phyloP scores from a whole-genome alignment of 2,797 vertebrate genomes.

The Distichodus sexfasciatus region DNA sequence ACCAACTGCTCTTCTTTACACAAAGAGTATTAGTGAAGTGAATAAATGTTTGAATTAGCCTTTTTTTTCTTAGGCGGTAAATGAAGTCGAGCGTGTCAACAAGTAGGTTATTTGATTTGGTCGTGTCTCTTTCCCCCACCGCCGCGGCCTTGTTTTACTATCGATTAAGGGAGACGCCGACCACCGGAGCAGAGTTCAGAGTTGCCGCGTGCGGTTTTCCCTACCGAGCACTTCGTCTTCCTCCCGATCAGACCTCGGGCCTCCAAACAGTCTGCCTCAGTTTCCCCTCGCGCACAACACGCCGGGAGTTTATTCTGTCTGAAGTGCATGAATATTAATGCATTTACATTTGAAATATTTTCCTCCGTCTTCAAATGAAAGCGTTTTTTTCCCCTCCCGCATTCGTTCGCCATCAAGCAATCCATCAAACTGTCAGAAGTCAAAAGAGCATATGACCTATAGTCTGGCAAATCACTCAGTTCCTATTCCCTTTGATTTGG shows the following conservation, averaged over 20 bases:
- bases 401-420: slow-evolving; percentile 4
- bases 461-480: slow-evolving; percentile 47
- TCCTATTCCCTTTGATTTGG: slow-evolving; percentile 45
- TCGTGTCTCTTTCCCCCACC: neutral
- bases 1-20: too few relatives aligned
- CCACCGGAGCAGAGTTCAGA: slow-evolving; percentile 9
- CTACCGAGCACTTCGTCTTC: neutral
- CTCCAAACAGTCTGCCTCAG: slow-evolving; percentile 17
- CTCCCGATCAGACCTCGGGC: neutral
- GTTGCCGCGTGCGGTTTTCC: slow-evolving; percentile 27
- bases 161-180: slow-evolving; percentile 3
- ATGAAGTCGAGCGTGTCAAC: slow-evolving; percentile 7
- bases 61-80: neutral
- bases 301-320: slow-evolving; percentile 43
- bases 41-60: neutral
- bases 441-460: slow-evolving; percentile 49
- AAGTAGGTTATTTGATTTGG: slow-evolving; percentile 7
- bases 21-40: neutral
- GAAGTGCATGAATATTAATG: slow-evolving; percentile 48
- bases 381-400: slow-evolving; percentile 8
- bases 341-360: slow-evolving; percentile 45
- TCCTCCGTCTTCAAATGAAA: slow-evolving; percentile 48
- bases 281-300: slow-evolving; percentile 34
- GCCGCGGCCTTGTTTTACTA: slow-evolving; percentile 10
- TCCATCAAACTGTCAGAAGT: slow-evolving; percentile 45